A percentile compares a stretch with the other conserved stretches of the same genome.
Evolutionary conservation across 2,888 invertebrate genomes (phyloP).

Genomic region (Apantesis nais): DNA sequence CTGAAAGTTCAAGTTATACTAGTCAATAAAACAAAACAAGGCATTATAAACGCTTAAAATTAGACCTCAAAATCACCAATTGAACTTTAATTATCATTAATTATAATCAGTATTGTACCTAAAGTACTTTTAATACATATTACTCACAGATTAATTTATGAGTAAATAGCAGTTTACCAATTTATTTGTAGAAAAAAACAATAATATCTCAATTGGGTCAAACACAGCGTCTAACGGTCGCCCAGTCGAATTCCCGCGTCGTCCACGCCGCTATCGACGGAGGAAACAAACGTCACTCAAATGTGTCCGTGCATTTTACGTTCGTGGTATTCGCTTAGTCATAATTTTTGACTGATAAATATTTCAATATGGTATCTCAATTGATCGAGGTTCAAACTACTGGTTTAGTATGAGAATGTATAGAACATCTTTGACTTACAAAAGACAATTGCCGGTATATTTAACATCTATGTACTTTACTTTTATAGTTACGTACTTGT

Average conservation of each 20-base stretch:
- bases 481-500: neutral
- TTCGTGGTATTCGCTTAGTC: conserved; percentile 43
- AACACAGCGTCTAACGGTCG: conserved; percentile 36
- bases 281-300: conserved; percentile 48
- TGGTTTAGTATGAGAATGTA: conserved; percentile 15
- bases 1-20: no score
- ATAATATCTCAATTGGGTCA: conserved; percentile 33
- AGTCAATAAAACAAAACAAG: no score
- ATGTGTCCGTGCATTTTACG: conserved; percentile 31
- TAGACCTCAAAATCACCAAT: no score
- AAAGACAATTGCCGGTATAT: neutral
- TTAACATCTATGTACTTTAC: neutral
- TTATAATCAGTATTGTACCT: no score
- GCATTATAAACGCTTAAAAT: no score
- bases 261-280: conserved; percentile 39
- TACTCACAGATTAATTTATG: no score
- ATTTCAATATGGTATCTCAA: conserved; percentile 22
- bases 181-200: conserved; percentile 20
- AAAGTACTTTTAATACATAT: no score
- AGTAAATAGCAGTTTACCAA: neutral
- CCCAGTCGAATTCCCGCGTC: conserved; percentile 38
- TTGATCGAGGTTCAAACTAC: conserved; percentile 32
- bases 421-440: neutral
- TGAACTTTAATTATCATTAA: no score
- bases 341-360: conserved; percentile 38